Evolutionary conservation across 2,113 vertebrate genomes (phyloP), one percentile per base, ranked within the genome.

Genomic region (Cyprinus carpio): DNA sequence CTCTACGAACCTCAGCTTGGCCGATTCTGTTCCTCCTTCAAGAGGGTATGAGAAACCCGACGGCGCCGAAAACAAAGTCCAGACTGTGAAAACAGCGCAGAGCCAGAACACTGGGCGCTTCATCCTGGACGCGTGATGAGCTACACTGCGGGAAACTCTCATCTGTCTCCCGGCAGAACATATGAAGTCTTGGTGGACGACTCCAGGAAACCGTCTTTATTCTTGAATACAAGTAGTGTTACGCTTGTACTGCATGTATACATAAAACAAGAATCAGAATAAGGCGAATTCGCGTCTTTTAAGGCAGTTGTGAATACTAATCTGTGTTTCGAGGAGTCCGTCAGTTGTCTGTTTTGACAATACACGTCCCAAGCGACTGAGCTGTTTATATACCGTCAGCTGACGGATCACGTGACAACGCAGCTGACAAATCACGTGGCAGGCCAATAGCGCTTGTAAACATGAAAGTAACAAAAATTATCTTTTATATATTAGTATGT

Each of bases 401-500:
- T 93, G 93, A 93, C 82, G 25, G 0, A 3, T 93, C 94, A 94
- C 91, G 91, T 93, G 93, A 83, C 6, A 18, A 6, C 4, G n/a
- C 27, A 29, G 7, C 49, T 34, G 75, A 31, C 23, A n/a, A 27
- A 4, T n/a, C 43, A 54, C 27, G 18, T 51, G 46, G 0, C 37
- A 6, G 5, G 18, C 9, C 40, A 3, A 3, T 60, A 46, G 9
- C 3, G 8, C 3, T 60, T 4, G 31, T 60, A 60, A 78, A 49
- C 43, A 49, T 75, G 23, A 49, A 27, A 8, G 49, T 51, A 15
- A 40, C 40, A 1, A 43, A 40, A 3, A 43, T 9, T 2, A 40
- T 43, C 2, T 43, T 43, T 43, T 43, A 43, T 43, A 43, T 10
- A 43, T 43, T 43, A 43, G 9, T 2, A 10, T 43, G 2, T 43